These are phyloP conservation scores for Bradynema listronoti DNA, from an alignment of 1,140 invertebrate genomes.

Conservation along the genomic window DNA sequence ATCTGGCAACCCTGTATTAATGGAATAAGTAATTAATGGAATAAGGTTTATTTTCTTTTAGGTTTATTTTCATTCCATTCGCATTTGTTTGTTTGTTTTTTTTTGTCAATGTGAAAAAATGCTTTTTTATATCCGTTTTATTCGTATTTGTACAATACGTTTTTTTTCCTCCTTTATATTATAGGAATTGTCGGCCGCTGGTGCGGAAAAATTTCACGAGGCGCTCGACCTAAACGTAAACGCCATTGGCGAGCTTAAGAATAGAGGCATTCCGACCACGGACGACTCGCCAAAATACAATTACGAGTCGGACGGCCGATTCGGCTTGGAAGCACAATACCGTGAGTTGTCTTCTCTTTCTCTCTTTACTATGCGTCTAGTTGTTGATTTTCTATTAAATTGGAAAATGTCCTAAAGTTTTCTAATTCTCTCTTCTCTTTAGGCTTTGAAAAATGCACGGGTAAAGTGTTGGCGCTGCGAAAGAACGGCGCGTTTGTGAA, in stretches of 20 bases:
- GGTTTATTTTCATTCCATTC: too few species aligned
- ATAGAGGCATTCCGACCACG: constrained; percentile 7
- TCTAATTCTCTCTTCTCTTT: constrained; percentile 20
- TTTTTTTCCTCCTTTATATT: background rate
- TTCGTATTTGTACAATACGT: too few species aligned
- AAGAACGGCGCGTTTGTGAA: constrained; percentile 78
- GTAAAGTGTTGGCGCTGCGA: constrained; percentile 65
- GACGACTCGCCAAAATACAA: constrained; percentile 12
- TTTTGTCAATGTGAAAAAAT: too few species aligned
- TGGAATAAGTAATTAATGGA: too few species aligned
- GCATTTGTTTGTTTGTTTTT: too few species aligned
- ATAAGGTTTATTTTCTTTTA: too few species aligned
- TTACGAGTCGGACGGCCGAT: background rate
- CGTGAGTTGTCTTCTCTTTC: constrained; percentile 50
- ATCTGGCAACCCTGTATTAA: too few species aligned
- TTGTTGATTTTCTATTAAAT: too few species aligned
- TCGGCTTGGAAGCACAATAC: constrained; percentile 66
- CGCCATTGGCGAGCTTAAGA: constrained; percentile 77
- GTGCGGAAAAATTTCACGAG: constrained; percentile 45
- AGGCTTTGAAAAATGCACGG: constrained; percentile 61
- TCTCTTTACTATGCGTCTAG: background rate
- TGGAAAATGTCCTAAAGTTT: too few species aligned
- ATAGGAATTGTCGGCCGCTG: constrained; percentile 44
- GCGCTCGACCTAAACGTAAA: constrained; percentile 76
- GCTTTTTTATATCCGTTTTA: too few species aligned